Conservation (phyloP, 2,797 vertebrate species). For the Typhlichthys subterraneus region DNA sequence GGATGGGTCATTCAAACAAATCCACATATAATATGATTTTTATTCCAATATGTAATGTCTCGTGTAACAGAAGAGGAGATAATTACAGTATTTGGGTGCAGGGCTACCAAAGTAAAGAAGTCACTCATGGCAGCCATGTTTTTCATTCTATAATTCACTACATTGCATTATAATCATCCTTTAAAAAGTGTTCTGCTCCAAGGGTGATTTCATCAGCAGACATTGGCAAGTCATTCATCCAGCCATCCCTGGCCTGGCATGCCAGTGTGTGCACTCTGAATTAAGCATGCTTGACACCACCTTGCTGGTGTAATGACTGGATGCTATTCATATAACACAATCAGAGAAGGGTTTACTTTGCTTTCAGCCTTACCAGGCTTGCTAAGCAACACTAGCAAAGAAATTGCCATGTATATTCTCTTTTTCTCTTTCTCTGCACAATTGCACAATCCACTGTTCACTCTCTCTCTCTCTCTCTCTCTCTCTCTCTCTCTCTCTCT, state of each 20-base stretch:
- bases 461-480: slow-evolving; percentile 5
- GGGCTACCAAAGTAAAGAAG: slow-evolving; percentile 19
- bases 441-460: not conserved
- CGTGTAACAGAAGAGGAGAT: slow-evolving; percentile 11
- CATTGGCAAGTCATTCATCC: not conserved
- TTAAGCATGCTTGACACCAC: slow-evolving; percentile 19
- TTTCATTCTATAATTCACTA: slow-evolving; percentile 4
- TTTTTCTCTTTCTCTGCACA: slow-evolving; percentile 27
- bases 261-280: slow-evolving; percentile 13
- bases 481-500: slow-evolving; percentile 13
- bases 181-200: slow-evolving; percentile 11
- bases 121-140: not conserved
- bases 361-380: not conserved
- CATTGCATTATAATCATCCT: not conserved
- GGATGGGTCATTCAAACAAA: slow-evolving; percentile 56
- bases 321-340: slow-evolving; percentile 36
- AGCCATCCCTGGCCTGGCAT: slow-evolving; percentile 3
- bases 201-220: slow-evolving; percentile 21
- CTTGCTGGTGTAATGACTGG: slow-evolving; percentile 35
- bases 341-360: slow-evolving; percentile 31
- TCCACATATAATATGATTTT: slow-evolving; percentile 29
- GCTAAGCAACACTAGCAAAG: too few relatives aligned
- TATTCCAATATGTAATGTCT: slow-evolving; percentile 24
- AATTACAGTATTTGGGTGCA: slow-evolving; percentile 11
- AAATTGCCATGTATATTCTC: too few relatives aligned